Evolutionary conservation across 2,888 invertebrate genomes (phyloP).

Genomic region (Synanthedon vespiformis): DNA sequence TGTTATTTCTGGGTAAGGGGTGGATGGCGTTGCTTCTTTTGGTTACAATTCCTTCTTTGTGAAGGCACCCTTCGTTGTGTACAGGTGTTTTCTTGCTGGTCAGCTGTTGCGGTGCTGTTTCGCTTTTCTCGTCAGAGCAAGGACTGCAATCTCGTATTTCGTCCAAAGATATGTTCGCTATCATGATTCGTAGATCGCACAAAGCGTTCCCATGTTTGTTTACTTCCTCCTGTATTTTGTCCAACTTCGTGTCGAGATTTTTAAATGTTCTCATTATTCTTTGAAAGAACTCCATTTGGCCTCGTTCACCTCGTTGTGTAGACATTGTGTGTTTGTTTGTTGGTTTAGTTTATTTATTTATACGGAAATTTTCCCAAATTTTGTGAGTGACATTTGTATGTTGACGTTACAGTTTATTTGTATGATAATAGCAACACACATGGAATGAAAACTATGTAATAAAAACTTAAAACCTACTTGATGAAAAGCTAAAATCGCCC

Average conservation of each 20-base stretch:
- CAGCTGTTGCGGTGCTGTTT: constrained; percentile 11
- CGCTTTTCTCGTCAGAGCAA: constrained; percentile 14
- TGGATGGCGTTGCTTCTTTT: constrained; percentile 19
- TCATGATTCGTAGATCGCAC: constrained; percentile 31
- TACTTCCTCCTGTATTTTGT: constrained; percentile 43
- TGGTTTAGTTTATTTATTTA: background rate
- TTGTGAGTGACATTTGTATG: too few species aligned
- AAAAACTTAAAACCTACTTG: too few species aligned
- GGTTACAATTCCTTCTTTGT: constrained; percentile 10
- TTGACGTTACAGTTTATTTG: too few species aligned
- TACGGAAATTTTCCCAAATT: background rate
- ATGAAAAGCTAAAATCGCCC: too few species aligned
- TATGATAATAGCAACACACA: too few species aligned
- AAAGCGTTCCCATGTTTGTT: constrained; percentile 37
- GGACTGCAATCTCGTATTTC: constrained; percentile 11
- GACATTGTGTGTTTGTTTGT: background rate
- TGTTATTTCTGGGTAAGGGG: constrained; percentile 10
- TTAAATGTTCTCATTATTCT: constrained; percentile 32
- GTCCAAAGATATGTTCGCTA: constrained; percentile 14
- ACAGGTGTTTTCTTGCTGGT: constrained; percentile 18
- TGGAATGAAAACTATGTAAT: too few species aligned
- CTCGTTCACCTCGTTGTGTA: background rate
- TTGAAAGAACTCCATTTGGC: constrained; percentile 22
- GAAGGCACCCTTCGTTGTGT: constrained; percentile 17
- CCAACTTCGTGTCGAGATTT: constrained; percentile 42